phyloP scores from a whole-genome alignment of 2,113 vertebrate species.

The Alosa alosa region DNA sequence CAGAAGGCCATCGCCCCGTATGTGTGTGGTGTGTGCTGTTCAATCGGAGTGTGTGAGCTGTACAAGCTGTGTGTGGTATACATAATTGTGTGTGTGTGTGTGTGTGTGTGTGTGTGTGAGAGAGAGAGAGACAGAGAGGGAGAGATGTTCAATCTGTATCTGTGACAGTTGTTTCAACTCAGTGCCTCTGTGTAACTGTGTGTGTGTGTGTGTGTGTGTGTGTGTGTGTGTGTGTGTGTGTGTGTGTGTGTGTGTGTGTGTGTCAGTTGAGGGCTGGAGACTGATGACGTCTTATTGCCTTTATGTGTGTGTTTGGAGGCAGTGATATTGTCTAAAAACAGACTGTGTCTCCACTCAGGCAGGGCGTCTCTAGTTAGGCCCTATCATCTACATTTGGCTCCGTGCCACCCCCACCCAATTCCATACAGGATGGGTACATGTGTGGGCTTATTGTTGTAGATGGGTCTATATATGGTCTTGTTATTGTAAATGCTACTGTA shows the following conservation, averaged over 20 bases:
- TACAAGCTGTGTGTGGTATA: too few species aligned
- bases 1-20: background rate
- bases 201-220: conserved; percentile 14
- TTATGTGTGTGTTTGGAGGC: background rate
- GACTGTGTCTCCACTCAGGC: background rate
- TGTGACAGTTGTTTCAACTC: conserved; percentile 2
- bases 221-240: conserved; percentile 6
- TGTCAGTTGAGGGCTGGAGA: background rate
- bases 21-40: background rate
- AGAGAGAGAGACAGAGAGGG: background rate
- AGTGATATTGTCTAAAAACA: background rate
- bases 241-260: conserved; percentile 15
- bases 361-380: background rate
- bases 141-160: background rate
- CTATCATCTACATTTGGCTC: background rate
- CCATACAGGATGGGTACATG: background rate
- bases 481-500: too few species aligned
- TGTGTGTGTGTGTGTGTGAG: conserved; percentile 5
- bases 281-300: background rate
- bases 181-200: background rate
- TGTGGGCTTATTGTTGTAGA: background rate
- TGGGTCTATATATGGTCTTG: too few species aligned
- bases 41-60: background rate
- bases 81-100: background rate
- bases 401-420: background rate